Conservation (phyloP, 2,888 invertebrate species). For the Meloe dianella region DNA sequence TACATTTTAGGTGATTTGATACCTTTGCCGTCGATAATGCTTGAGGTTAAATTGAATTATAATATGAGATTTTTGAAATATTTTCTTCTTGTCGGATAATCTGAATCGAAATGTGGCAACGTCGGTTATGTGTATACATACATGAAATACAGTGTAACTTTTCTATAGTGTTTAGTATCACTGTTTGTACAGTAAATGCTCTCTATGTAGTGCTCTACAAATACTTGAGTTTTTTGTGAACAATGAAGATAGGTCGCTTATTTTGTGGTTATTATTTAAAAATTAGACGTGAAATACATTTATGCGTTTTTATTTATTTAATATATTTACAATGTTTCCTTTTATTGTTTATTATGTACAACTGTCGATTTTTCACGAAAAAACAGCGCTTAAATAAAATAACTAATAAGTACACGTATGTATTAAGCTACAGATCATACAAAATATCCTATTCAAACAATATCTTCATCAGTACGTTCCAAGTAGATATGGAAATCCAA, state of each 20-base stretch:
- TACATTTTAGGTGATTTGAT: too few species aligned
- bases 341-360: background rate
- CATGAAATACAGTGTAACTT: background rate
- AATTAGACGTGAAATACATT: background rate
- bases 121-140: background rate
- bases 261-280: too few species aligned
- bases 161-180: background rate
- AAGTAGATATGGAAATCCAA: too few species aligned
- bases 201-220: background rate
- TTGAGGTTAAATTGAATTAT: too few species aligned
- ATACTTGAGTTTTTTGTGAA: too few species aligned
- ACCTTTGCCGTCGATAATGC: too few species aligned
- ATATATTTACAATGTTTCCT: background rate
- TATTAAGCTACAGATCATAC: background rate
- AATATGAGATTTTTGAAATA: too few species aligned
- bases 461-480: background rate
- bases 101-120: too few species aligned
- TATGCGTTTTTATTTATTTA: background rate
- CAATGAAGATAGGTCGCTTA: too few species aligned
- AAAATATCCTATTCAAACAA: background rate
- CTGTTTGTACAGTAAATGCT: background rate
- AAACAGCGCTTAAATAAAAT: background rate
- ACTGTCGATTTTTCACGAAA: background rate
- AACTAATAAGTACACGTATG: background rate
- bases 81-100: too few species aligned